These are phyloP conservation scores for Myocastor coypus DNA, from an alignment of 2,113 vertebrate species.

Conservation along the genomic window DNA sequence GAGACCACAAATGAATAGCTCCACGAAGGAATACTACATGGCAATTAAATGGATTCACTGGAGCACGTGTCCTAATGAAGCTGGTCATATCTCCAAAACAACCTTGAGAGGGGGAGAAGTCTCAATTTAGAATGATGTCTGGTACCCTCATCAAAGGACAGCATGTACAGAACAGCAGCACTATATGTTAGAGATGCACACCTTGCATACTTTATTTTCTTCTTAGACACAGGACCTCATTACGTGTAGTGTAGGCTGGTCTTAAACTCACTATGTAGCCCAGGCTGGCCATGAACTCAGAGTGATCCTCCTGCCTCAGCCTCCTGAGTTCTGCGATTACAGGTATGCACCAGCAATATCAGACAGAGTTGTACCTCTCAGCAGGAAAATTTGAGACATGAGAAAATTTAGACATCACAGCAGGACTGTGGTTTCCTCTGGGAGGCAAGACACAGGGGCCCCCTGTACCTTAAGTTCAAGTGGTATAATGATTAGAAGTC, in stretches of 20 bases:
- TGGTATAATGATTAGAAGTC: fast-evolving
- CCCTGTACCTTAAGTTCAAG: background rate
- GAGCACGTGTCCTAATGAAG: background rate
- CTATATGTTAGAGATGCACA: fast-evolving
- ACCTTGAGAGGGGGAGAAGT: background rate
- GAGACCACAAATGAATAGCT: background rate
- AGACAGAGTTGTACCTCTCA: background rate
- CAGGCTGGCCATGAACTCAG: background rate
- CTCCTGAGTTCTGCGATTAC: background rate
- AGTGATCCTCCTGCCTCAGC: background rate
- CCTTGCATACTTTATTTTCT: background rate
- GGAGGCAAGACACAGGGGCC: background rate
- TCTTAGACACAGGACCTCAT: background rate
- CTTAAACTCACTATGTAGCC: background rate
- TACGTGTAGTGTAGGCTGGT: background rate
- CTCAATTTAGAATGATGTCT: background rate
- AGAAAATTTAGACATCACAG: background rate
- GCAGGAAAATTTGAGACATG: background rate
- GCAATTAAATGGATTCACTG: background rate
- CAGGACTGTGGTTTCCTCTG: background rate
- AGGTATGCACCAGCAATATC: background rate
- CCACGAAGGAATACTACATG: fast-evolving
- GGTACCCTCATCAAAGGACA: background rate
- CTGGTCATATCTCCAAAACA: background rate
- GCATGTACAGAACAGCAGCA: background rate